Conservation (phyloP, 2,888 invertebrate genomes). For the Andrena flavipes region DNA sequence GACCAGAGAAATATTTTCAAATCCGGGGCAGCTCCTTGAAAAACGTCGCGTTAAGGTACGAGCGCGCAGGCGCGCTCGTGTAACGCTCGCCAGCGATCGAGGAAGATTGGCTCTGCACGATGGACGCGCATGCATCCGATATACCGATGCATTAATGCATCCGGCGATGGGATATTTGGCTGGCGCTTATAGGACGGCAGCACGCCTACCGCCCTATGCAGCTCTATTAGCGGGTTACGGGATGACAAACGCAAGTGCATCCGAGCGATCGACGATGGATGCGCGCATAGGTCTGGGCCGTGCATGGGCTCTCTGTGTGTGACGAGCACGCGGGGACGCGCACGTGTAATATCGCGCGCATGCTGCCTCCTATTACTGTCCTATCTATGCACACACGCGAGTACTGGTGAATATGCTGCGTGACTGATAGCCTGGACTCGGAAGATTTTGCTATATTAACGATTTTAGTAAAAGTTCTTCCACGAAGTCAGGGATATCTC, state of each 20-base stretch:
- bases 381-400: not conserved
- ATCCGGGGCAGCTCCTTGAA: too few relatives aligned
- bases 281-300: not conserved
- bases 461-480: not conserved
- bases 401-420: not conserved
- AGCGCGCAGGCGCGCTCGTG: too few relatives aligned
- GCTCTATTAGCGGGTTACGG: slow-evolving; percentile 22
- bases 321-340: not conserved
- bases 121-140: not conserved
- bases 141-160: not conserved
- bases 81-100: too few relatives aligned
- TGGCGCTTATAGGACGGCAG: not conserved
- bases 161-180: not conserved
- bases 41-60: too few relatives aligned
- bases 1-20: too few relatives aligned
- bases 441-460: not conserved
- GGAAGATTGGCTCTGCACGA: not conserved
- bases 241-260: slow-evolving; percentile 39
- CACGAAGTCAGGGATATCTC: too few relatives aligned
- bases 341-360: not conserved
- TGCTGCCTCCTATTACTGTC: not conserved
- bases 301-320: not conserved
- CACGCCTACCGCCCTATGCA: not conserved
- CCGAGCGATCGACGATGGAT: slow-evolving; percentile 16
- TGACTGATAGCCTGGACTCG: not conserved